phyloP scores from a whole-genome alignment of 1,140 invertebrate genomes.

The Saccostrea glomerata region DNA sequence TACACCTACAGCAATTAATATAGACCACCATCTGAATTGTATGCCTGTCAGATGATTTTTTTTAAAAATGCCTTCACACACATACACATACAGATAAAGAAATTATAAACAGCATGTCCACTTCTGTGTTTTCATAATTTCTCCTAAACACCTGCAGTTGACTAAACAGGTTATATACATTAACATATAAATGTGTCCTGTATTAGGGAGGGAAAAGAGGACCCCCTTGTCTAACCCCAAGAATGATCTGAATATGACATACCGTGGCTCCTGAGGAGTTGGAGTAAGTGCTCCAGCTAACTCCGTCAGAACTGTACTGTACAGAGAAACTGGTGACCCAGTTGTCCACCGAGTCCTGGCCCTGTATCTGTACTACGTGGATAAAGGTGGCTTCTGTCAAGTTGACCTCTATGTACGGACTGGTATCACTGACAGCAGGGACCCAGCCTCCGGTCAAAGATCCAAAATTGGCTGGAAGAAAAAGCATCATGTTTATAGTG shows the following conservation, averaged over 20 bases:
- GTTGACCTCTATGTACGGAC: conserved; percentile 68
- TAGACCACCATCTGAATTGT: too few species aligned
- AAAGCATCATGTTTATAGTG: not conserved
- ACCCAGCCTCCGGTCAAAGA: conserved; percentile 68
- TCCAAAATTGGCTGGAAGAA: conserved; percentile 55
- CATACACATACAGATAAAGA: too few species aligned
- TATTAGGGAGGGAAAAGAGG: too few species aligned
- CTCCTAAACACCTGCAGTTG: not conserved
- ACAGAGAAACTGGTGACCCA: conserved; percentile 69
- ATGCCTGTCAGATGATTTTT: too few species aligned
- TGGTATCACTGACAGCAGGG: conserved; percentile 57
- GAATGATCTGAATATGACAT: conserved; percentile 1
- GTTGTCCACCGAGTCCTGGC: conserved; percentile 65
- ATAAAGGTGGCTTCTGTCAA: conserved; percentile 61
- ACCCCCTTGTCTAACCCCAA: too few species aligned
- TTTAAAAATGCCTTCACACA: too few species aligned
- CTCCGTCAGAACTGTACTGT: conserved; percentile 58
- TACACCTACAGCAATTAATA: too few species aligned
- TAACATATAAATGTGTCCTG: not conserved
- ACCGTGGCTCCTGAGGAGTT: conserved; percentile 60
- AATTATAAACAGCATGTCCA: too few species aligned
- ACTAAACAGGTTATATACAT: not conserved
- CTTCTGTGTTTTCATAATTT: too few species aligned
- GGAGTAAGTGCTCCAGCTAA: conserved; percentile 59
- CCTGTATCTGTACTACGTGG: conserved; percentile 65